Evolutionary conservation across 2,888 invertebrate genomes (phyloP).

Genomic region (Callosobruchus maculatus): DNA sequence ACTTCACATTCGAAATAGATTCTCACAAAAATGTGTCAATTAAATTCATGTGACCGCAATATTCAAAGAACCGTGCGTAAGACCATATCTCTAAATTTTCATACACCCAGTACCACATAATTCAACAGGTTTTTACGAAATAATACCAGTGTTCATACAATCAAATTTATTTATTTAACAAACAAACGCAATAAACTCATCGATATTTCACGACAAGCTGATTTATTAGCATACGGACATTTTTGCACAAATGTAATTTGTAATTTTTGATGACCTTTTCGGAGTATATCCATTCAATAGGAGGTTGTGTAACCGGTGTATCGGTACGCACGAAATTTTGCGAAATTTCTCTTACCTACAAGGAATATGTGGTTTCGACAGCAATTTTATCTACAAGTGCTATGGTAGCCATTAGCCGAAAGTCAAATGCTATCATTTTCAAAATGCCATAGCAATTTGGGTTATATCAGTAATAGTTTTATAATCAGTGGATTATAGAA

Average conservation of each 20-base stretch:
- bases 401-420: background rate
- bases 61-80: background rate
- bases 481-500: too few species aligned
- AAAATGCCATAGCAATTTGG: background rate
- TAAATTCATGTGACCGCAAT: background rate
- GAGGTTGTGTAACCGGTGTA: background rate
- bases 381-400: background rate
- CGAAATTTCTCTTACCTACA: background rate
- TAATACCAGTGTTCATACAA: background rate
- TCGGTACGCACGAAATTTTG: background rate
- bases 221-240: background rate
- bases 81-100: background rate
- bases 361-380: background rate
- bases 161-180: background rate
- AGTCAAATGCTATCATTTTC: background rate
- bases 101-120: background rate
- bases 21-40: too few species aligned
- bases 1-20: too few species aligned
- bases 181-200: background rate
- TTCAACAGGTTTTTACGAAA: background rate
- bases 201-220: constrained; percentile 7
- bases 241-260: background rate
- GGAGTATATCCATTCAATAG: background rate
- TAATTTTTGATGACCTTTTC: background rate
- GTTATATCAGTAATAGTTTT: background rate